A percentile compares a stretch with the other conserved stretches of the same genome.
Conservation (phyloP, 2,113 vertebrate species). For the Rana temporaria region DNA sequence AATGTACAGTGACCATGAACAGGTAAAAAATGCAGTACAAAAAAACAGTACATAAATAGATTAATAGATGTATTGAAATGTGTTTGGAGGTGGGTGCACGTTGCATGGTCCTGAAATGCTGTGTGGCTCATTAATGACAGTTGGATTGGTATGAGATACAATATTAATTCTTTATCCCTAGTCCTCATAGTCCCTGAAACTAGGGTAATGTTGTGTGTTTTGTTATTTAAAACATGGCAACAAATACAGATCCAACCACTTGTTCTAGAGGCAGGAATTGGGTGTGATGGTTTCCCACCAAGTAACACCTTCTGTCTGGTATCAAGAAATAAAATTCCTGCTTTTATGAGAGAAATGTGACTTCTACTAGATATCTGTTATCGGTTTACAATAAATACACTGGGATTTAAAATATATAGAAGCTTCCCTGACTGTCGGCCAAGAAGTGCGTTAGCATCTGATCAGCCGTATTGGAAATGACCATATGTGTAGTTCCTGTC, state of each 20-base stretch:
- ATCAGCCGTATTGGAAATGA: background rate
- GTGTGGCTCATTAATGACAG: no score
- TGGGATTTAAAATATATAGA: background rate
- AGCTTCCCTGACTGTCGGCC: background rate
- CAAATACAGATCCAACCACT: slow-evolving; percentile 1
- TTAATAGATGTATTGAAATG: no score
- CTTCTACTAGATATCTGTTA: background rate
- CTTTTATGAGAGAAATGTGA: background rate
- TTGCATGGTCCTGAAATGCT: no score
- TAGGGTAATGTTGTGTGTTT: background rate
- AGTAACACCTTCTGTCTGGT: background rate
- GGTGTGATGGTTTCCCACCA: no score
- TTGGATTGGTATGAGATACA: background rate
- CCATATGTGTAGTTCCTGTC: background rate
- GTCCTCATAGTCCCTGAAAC: slow-evolving; percentile 23
- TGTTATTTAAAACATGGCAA: slow-evolving; percentile 26
- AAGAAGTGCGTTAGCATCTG: background rate
- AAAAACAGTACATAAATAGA: slow-evolving; percentile 14
- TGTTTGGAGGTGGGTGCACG: no score
- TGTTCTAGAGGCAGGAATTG: no score
- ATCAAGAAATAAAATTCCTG: background rate
- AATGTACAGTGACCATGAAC: no score
- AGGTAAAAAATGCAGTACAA: background rate
- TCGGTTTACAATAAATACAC: slow-evolving; percentile 10
- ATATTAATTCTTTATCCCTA: background rate